Evolutionary conservation across 2,888 invertebrate genomes (phyloP).

Genomic region (Anthophora plumipes): DNA sequence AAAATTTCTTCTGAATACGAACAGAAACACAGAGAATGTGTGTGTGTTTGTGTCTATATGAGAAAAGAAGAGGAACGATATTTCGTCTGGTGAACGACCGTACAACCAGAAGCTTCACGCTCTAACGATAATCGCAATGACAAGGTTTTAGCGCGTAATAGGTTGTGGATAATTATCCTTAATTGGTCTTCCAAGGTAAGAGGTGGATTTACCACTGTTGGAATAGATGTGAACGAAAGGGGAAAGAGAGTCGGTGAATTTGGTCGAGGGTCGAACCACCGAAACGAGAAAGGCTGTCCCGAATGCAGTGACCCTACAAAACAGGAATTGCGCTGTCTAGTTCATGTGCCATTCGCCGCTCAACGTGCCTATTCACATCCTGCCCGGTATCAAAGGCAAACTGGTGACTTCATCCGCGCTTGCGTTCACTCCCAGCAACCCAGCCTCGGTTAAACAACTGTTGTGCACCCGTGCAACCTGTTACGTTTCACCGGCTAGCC

Average conservation of each 20-base stretch:
- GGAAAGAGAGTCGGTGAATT: slow-evolving; percentile 17
- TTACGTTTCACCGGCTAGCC: slow-evolving; percentile 63
- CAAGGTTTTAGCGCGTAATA: slow-evolving; percentile 73
- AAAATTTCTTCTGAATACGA: too few species aligned
- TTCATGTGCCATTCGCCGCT: slow-evolving; percentile 39
- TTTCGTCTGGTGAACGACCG: slow-evolving; percentile 31
- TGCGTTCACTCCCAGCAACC: slow-evolving; percentile 24
- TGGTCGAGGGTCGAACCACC: slow-evolving; percentile 24
- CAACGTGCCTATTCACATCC: slow-evolving; percentile 54
- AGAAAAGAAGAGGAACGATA: not conserved
- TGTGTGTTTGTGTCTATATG: too few species aligned
- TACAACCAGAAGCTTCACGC: slow-evolving; percentile 56
- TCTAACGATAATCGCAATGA: slow-evolving; percentile 70
- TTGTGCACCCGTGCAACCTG: slow-evolving; percentile 69
- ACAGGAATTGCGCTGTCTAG: slow-evolving; percentile 67
- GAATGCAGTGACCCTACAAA: slow-evolving; percentile 60
- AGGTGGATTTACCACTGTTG: not conserved
- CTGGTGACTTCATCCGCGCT: slow-evolving; percentile 28
- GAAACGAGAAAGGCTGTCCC: slow-evolving; percentile 17
- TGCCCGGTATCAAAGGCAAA: slow-evolving; percentile 38
- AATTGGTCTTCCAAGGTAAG: slow-evolving; percentile 65
- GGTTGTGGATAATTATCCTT: slow-evolving; percentile 73
- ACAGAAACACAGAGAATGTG: not conserved
- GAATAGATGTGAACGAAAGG: slow-evolving; percentile 12
- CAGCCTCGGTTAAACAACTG: slow-evolving; percentile 41